Base-by-base conservation (phyloP, 2,797 vertebrate species). In the Danio albolineatus region DNA sequence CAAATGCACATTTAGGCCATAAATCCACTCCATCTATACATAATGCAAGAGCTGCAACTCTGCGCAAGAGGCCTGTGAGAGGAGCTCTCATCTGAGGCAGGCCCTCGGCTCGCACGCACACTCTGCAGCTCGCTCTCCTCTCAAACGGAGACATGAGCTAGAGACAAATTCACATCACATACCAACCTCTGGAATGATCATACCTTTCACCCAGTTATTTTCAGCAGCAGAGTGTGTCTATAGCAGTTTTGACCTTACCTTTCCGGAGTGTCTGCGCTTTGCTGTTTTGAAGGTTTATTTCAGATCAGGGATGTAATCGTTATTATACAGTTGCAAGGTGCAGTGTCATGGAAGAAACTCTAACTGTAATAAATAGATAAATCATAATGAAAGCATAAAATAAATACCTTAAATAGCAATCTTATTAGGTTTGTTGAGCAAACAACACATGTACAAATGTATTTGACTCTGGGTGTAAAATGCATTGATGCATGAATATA, bases 1-100 rank as follows among this genome's bases (percentile, higher is more conserved):
- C 82, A 78, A 79, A 73, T 80, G 73, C 83, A 75, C 80, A 82
- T 80, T 82, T 78, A 61, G 59, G 69, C 79, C 76, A 64, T 71
- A 82, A 73, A 82, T 49, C 76, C 79, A 82, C 61, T 75, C 41
- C 36, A 70, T 78, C 73, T 80, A 82, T 82, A 70, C 82, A 85
- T 85, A 80, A 82, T 80, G 59, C 81, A 80, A 56, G 14, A 80
- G 54, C 49, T 69, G 57, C 74, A 78, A 51, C 70, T 38, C 43
- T 78, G 64, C 8, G 51, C 66, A 49, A 76, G 59, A 28, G 76
- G 46, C 76, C 66, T 69, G 71, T 60, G 72, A 82, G 76, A 70
- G 64, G 43, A 73, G 70, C 48, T 73, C 75, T 59, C 19, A 43
- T 69, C 14, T 78, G 48, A 66, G 56, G 56, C 72, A 16, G 38